Evolutionary conservation across 2,797 vertebrate species (phyloP).

Genomic region (Oophaga sylvatica): DNA sequence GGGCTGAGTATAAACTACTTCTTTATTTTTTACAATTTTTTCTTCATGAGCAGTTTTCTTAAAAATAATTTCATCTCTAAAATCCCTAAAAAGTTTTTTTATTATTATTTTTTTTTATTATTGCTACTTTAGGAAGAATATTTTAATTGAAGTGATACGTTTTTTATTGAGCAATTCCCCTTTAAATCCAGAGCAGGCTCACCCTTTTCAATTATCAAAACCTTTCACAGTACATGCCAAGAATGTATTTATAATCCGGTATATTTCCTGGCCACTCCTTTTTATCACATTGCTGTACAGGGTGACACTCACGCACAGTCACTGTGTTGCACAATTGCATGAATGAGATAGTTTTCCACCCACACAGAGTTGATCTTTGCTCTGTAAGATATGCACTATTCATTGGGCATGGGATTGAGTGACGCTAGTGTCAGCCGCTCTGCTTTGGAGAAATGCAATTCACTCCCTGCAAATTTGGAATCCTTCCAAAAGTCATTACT

Average conservation of each 20-base stretch:
- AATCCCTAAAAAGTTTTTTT: too few species aligned
- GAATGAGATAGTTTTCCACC: constrained; percentile 60
- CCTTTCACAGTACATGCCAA: constrained; percentile 32
- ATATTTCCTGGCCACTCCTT: constrained; percentile 59
- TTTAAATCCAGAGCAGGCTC: not conserved
- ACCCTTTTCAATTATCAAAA: constrained; percentile 26
- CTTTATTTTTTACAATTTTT: too few species aligned
- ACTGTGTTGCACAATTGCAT: constrained; percentile 60
- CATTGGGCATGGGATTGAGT: constrained; percentile 35
- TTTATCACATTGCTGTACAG: constrained; percentile 57
- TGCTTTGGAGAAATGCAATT: constrained; percentile 15
- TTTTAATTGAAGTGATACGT: not conserved
- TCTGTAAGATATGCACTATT: constrained; percentile 51
- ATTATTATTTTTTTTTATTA: too few species aligned
- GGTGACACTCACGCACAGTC: constrained; percentile 59
- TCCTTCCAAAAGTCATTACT: not conserved
- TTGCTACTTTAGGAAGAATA: not conserved
- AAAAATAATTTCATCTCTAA: too few species aligned
- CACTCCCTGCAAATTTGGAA: constrained; percentile 17
- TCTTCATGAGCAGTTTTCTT: too few species aligned
- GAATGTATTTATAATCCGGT: constrained; percentile 48
- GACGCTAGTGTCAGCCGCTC: constrained; percentile 5
- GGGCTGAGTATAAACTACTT: too few species aligned
- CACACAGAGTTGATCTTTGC: constrained; percentile 56
- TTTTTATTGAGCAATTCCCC: not conserved